phyloP scores from a whole-genome alignment of 2,888 invertebrate species.

The Rhopalosiphum nymphaeae region DNA sequence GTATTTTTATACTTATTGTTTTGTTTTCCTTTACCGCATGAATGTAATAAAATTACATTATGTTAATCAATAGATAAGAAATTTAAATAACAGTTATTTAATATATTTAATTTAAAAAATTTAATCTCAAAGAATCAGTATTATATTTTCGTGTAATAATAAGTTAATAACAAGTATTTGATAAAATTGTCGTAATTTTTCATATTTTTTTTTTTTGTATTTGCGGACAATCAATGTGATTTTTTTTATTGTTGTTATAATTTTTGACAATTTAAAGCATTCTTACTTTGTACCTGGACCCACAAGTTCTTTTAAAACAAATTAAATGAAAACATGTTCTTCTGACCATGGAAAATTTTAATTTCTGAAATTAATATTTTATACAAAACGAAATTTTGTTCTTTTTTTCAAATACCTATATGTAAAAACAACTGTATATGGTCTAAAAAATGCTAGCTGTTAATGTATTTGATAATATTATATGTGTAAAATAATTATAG shows the following conservation, averaged over 20 bases:
- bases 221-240: conserved; percentile 57
- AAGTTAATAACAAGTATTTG: conserved; percentile 21
- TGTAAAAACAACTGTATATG: conserved; percentile 34
- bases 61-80: neutral
- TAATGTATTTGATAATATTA: conserved; percentile 54
- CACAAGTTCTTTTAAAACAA: neutral
- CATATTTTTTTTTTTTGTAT: conserved; percentile 17
- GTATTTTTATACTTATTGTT: conserved; percentile 41
- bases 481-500: conserved; percentile 54
- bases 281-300: conserved; percentile 35
- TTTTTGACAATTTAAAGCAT: conserved; percentile 9
- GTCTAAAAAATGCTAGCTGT: conserved; percentile 52
- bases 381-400: neutral
- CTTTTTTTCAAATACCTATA: neutral
- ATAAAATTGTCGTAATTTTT: conserved; percentile 32
- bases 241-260: conserved; percentile 6
- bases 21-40: neutral
- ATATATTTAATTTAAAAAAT: neutral
- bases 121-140: conserved; percentile 27
- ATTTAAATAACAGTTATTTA: neutral
- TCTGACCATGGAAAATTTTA: neutral
- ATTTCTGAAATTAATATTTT: conserved; percentile 32
- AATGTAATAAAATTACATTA: neutral
- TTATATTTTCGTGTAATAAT: conserved; percentile 41
- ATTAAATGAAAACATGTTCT: conserved; percentile 15